phyloP scores from a whole-genome alignment of 1,140 invertebrate genomes.

The Pantala flavescens region DNA sequence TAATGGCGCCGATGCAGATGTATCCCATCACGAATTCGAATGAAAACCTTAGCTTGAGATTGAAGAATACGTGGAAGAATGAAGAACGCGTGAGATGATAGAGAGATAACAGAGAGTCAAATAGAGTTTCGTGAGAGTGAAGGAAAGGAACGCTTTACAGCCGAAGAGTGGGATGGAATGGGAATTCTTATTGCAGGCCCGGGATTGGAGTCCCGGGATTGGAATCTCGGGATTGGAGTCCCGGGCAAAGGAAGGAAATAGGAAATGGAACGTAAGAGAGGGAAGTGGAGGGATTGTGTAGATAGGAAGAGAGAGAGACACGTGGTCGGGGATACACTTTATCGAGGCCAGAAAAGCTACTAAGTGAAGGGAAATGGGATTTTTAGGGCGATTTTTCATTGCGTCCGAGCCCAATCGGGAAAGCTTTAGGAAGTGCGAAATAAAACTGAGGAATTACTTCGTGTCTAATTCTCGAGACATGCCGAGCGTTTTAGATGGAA shows the following conservation, averaged over 20 bases:
- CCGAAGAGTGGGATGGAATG: background rate
- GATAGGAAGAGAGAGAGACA: no score
- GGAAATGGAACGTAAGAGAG: background rate
- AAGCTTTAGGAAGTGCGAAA: no score
- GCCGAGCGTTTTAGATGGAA: no score
- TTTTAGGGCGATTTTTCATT: no score
- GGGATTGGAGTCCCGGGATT: background rate
- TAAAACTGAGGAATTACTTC: no score
- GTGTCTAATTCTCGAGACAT: no score
- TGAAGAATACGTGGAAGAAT: background rate
- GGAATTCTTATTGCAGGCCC: background rate
- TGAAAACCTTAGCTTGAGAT: background rate
- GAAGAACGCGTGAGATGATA: background rate
- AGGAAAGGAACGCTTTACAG: background rate
- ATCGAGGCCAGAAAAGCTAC: no score
- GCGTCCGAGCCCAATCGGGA: no score
- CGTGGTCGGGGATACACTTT: no score
- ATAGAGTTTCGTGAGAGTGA: background rate
- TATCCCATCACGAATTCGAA: no score
- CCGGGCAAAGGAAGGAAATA: background rate
- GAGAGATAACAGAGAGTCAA: background rate
- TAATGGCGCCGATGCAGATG: no score
- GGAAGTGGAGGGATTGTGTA: background rate
- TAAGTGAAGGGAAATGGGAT: no score
- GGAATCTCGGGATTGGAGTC: background rate